These are phyloP conservation scores for Ammodytes marinus DNA, from an alignment of 2,113 vertebrate species.

Conservation along the genomic window DNA sequence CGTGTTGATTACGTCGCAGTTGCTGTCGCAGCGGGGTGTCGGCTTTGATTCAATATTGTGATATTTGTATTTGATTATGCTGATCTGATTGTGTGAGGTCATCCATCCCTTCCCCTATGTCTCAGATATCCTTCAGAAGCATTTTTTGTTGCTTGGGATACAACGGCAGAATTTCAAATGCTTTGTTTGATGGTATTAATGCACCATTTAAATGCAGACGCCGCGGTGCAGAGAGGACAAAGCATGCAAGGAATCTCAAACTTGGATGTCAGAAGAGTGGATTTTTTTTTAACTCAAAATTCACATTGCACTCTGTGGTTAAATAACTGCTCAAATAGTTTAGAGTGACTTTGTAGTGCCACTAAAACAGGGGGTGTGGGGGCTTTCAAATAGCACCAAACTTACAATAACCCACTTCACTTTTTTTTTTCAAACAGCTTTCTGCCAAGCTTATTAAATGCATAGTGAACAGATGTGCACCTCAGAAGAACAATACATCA, in stretches of 20 bases:
- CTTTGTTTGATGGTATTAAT: constrained; percentile 92
- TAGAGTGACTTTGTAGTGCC: constrained; percentile 53
- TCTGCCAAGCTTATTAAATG: constrained; percentile 38
- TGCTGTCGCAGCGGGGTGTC: constrained; percentile 86
- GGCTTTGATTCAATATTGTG: constrained; percentile 92
- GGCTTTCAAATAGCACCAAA: constrained; percentile 38
- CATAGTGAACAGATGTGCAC: constrained; percentile 58
- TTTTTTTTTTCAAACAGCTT: constrained; percentile 18
- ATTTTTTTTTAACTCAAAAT: constrained; percentile 79
- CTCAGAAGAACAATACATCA: constrained; percentile 29
- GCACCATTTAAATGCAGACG: constrained; percentile 88
- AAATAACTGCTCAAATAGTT: constrained; percentile 65
- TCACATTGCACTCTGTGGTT: constrained; percentile 63
- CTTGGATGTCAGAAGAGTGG: constrained; percentile 87
- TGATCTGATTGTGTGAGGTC: constrained; percentile 90
- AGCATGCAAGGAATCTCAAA: constrained; percentile 89
- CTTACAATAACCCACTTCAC: constrained; percentile 53
- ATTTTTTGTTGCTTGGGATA: constrained; percentile 88
- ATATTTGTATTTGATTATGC: constrained; percentile 93
- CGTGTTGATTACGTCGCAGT: constrained; percentile 89
- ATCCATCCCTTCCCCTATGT: constrained; percentile 88
- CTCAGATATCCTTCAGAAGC: constrained; percentile 92
- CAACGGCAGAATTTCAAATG: constrained; percentile 92
- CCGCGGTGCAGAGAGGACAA: constrained; percentile 79
- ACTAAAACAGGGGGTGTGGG: constrained; percentile 26